phyloP scores from a whole-genome alignment of 2,888 invertebrate species.

The Ennomos fuscantarius region DNA sequence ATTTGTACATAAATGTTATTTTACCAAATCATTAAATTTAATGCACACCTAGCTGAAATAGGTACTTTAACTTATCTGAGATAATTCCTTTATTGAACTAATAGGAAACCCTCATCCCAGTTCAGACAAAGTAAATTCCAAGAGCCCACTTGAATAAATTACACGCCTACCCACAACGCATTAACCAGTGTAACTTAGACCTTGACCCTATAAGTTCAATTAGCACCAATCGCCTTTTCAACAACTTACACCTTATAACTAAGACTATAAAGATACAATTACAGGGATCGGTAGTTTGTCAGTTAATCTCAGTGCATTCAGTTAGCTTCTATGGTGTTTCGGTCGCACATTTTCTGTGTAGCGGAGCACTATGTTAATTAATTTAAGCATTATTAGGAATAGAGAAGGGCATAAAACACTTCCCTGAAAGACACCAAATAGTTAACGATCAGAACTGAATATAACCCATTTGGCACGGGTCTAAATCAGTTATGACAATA shows the following conservation, averaged over 20 bases:
- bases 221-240: conserved; percentile 11
- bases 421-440: conserved; percentile 27
- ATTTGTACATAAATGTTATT: no score
- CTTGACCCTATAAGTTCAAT: conserved; percentile 29
- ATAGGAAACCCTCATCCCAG: conserved; percentile 1
- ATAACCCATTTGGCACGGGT: conserved; percentile 8
- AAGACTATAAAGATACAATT: conserved; percentile 14
- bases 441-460: conserved; percentile 14
- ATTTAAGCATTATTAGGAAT: conserved; percentile 33
- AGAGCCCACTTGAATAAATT: conserved; percentile 25
- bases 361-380: conserved; percentile 35
- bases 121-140: conserved; percentile 12
- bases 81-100: neutral
- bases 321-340: conserved; percentile 22
- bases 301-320: conserved; percentile 17
- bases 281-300: conserved; percentile 6
- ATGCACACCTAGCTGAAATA: no score
- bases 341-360: conserved; percentile 18
- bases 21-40: no score
- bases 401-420: conserved; percentile 32
- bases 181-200: conserved; percentile 21
- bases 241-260: conserved; percentile 13
- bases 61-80: neutral
- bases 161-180: conserved; percentile 14
- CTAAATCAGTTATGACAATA: conserved; percentile 7